Evolutionary conservation across 2,888 invertebrate genomes (phyloP).

Genomic region (Tipula helvola): DNA sequence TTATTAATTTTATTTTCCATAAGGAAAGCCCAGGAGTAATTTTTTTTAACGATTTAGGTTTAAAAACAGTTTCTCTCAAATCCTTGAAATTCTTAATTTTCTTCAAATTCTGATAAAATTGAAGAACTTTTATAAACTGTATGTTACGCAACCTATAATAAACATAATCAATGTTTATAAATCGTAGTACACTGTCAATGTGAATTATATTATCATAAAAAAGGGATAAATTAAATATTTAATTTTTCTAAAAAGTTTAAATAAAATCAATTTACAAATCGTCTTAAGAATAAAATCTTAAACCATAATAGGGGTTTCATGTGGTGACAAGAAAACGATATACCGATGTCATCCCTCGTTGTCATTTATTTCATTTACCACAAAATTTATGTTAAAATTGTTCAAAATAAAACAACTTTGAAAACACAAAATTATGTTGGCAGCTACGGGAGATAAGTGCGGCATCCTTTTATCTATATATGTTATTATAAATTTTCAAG

Average conservation of each 20-base stretch:
- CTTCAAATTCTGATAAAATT: too few relatives aligned
- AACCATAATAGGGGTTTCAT: background rate
- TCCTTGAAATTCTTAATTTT: too few relatives aligned
- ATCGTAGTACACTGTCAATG: background rate
- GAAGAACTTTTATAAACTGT: too few relatives aligned
- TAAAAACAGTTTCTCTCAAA: too few relatives aligned
- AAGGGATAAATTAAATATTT: background rate
- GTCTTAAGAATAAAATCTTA: background rate
- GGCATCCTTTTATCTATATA: background rate
- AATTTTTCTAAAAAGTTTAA: background rate
- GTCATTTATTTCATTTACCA: background rate
- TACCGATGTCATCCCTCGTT: background rate
- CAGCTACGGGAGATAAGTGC: background rate
- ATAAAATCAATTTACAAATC: background rate
- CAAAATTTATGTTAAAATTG: background rate
- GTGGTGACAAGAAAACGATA: background rate
- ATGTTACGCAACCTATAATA: too few relatives aligned
- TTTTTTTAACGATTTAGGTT: too few relatives aligned
- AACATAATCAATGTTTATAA: too few relatives aligned
- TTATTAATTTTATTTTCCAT: too few relatives aligned
- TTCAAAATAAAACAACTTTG: background rate
- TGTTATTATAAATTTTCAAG: background rate
- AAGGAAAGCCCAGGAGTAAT: too few relatives aligned
- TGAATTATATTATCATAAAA: background rate
- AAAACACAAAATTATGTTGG: background rate